These are phyloP conservation scores for Phoebastria nigripes DNA, from an alignment of 2,797 vertebrate species.

Conservation along the genomic window DNA sequence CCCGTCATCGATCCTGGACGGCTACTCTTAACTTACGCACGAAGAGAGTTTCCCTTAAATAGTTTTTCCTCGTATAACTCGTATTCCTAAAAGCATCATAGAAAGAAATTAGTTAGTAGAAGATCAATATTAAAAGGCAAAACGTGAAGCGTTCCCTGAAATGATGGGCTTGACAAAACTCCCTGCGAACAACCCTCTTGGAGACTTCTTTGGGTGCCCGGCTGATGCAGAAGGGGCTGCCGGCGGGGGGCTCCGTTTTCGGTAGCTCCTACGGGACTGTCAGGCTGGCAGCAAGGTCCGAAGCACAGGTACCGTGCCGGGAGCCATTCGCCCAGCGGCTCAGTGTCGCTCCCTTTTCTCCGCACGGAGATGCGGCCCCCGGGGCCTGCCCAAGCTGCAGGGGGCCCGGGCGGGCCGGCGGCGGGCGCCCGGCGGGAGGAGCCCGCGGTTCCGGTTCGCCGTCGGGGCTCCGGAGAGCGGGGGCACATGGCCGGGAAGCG, in stretches of 20 bases:
- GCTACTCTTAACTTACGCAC: background rate
- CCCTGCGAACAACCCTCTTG: background rate
- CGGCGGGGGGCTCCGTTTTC: background rate
- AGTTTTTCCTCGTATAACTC: background rate
- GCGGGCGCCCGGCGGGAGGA: background rate
- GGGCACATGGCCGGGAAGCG: background rate
- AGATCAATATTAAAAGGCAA: background rate
- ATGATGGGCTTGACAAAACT: background rate
- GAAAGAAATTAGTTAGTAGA: background rate
- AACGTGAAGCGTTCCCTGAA: background rate
- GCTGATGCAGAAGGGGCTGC: background rate
- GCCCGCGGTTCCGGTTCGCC: background rate
- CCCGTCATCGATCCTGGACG: background rate
- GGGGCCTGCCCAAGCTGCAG: background rate
- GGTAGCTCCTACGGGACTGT: fast-evolving
- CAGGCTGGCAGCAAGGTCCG: background rate
- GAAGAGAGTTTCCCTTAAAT: background rate
- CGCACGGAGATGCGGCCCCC: background rate
- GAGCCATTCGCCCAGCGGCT: background rate
- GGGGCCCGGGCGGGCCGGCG: background rate
- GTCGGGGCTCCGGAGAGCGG: background rate
- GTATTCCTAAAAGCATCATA: background rate
- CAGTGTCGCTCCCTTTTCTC: background rate
- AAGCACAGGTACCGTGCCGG: background rate
- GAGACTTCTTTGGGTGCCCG: too few species aligned